Percentiles rank a stretch among this genome's conserved stretches.
Conservation (phyloP, 2,797 vertebrate species). For the Spheniscus humboldti region DNA sequence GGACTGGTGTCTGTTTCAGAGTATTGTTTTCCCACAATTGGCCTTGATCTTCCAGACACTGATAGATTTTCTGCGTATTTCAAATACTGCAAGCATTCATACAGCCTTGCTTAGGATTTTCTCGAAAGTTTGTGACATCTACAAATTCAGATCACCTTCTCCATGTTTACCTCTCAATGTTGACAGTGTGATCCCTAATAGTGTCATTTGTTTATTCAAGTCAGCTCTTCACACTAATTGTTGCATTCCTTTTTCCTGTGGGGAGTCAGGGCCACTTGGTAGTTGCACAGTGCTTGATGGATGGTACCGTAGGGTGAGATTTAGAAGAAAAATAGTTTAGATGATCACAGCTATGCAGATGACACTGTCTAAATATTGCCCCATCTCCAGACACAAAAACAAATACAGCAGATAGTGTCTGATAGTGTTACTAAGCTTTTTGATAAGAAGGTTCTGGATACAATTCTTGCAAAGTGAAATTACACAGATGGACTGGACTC, state of each 20-base stretch:
- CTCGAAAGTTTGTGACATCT: neutral
- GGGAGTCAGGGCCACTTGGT: neutral
- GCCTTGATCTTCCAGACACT: neutral
- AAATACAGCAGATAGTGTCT: neutral
- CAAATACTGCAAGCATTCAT: neutral
- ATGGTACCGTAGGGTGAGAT: neutral
- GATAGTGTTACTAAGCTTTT: neutral
- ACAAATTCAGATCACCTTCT: neutral
- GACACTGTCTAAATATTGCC: neutral
- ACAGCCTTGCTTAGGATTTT: neutral
- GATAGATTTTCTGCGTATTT: neutral
- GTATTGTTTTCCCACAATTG: conserved; percentile 16
- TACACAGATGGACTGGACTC: neutral
- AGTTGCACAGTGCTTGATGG: neutral
- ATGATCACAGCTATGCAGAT: neutral
- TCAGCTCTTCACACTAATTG: neutral
- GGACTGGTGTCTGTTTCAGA: neutral
- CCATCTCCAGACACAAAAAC: neutral
- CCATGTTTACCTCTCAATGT: neutral
- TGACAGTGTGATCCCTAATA: neutral
- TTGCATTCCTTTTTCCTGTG: neutral
- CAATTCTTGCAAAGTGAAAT: neutral
- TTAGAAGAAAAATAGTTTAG: neutral
- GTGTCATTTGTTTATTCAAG: neutral
- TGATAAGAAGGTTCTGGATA: neutral